Evolutionary conservation across 1,140 invertebrate genomes (phyloP).

Genomic region (Eurosta solidaginis): DNA sequence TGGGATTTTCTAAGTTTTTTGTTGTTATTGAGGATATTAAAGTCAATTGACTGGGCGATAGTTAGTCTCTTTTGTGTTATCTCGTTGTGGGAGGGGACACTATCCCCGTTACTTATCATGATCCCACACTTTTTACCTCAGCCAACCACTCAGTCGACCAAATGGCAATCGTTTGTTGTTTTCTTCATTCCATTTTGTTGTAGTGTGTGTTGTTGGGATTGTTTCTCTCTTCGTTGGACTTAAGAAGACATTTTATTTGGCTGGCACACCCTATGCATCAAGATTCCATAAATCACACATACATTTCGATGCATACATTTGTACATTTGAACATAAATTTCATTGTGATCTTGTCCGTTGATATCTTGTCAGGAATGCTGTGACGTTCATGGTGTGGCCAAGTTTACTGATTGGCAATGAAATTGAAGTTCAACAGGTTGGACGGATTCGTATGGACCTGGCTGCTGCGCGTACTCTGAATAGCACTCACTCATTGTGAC

Average conservation of each 20-base stretch:
- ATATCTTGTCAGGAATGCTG: background rate
- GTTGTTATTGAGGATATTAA: too few species aligned
- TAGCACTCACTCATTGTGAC: background rate
- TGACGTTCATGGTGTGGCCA: background rate
- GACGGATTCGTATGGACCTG: slow-evolving; percentile 16
- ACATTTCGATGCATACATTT: too few species aligned
- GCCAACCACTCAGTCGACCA: background rate
- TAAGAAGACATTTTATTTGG: too few species aligned
- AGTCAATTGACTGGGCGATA: background rate
- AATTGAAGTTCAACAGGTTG: slow-evolving; percentile 26
- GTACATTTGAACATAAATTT: background rate
- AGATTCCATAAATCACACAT: background rate
- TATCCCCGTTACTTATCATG: slow-evolving; percentile 24
- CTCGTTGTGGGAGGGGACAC: background rate
- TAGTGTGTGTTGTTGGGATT: background rate
- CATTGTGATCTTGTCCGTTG: slow-evolving; percentile 4
- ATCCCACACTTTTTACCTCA: slow-evolving; percentile 7
- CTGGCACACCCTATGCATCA: background rate
- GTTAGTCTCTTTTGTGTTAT: background rate
- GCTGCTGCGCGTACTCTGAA: background rate
- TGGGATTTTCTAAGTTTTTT: too few species aligned
- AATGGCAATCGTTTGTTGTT: background rate
- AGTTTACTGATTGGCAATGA: slow-evolving; percentile 16
- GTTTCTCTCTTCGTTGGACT: background rate
- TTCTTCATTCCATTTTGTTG: slow-evolving; percentile 11